These are phyloP conservation scores for Hydrotaea cyrtoneurina DNA, from an alignment of 2,888 invertebrate species.

Conservation along the genomic window DNA sequence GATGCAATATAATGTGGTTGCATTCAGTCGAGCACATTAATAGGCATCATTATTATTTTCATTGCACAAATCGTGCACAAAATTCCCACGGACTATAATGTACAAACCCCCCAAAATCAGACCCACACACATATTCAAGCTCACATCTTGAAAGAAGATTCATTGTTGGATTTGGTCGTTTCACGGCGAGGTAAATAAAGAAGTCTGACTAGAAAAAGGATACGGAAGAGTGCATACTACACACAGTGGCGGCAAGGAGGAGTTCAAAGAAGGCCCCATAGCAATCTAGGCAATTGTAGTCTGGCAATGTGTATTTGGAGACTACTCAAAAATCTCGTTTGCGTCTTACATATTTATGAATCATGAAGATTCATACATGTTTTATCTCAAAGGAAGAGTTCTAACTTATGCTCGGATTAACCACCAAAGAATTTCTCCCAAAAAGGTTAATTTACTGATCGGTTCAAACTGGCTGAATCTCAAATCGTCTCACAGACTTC, in stretches of 20 bases:
- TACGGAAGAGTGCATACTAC: not conserved
- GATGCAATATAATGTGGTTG: conserved; percentile 56
- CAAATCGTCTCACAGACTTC: too few relatives aligned
- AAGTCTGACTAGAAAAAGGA: not conserved
- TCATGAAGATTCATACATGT: too few relatives aligned
- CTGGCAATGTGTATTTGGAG: too few relatives aligned
- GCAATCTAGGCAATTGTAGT: too few relatives aligned
- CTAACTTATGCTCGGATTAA: too few relatives aligned
- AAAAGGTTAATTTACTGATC: too few relatives aligned
- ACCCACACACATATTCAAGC: conserved; percentile 42
- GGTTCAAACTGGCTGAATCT: too few relatives aligned
- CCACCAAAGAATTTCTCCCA: too few relatives aligned
- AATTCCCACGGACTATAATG: conserved; percentile 67
- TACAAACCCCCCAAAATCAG: conserved; percentile 23
- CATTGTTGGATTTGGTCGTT: conserved; percentile 30
- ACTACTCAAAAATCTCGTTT: too few relatives aligned
- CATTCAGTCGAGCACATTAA: conserved; percentile 43
- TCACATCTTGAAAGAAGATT: conserved; percentile 38
- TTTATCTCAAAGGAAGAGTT: too few relatives aligned
- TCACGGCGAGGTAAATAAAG: not conserved
- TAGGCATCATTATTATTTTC: conserved; percentile 59
- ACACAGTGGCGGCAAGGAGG: not conserved
- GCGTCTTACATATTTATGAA: too few relatives aligned
- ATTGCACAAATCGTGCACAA: conserved; percentile 66
- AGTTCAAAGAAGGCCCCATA: not conserved